Percentiles rank a stretch among this genome's conserved stretches.
phyloP scores from a whole-genome alignment of 1,140 invertebrate species.

The Manduca sexta region DNA sequence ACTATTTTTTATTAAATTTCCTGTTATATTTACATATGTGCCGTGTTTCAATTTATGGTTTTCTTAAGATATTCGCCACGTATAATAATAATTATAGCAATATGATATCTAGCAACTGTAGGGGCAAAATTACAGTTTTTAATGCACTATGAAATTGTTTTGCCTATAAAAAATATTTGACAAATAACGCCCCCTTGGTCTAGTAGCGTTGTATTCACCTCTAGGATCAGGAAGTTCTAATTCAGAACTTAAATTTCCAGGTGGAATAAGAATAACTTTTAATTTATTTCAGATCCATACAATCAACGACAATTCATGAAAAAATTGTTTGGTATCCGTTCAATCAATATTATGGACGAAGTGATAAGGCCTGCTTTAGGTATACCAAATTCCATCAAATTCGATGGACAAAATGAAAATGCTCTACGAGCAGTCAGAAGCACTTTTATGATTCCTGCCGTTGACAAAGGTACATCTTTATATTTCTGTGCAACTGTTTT shows the following conservation, averaged over 20 bases:
- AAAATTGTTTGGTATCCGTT: conserved; percentile 15
- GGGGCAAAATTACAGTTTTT: no score
- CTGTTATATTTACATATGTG: background rate
- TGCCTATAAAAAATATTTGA: no score
- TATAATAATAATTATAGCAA: no score
- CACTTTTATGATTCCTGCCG: conserved; percentile 41
- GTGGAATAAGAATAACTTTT: no score
- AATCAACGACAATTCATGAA: conserved; percentile 27
- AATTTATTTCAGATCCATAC: conserved; percentile 36
- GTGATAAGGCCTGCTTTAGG: conserved; percentile 38
- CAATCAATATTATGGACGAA: conserved; percentile 39
- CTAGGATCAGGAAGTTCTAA: no score
- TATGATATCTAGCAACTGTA: no score
- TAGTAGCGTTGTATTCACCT: no score
- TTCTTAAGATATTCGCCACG: background rate
- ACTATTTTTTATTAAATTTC: background rate
- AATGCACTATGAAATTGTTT: no score
- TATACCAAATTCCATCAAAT: conserved; percentile 25
- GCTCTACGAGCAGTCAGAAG: conserved; percentile 34
- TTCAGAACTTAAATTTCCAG: no score
- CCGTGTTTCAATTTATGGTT: background rate
- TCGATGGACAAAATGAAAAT: conserved; percentile 27
- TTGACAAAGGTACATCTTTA: conserved; percentile 28
- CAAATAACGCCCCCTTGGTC: no score
- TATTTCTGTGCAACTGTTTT: background rate